Conservation (phyloP, 2,113 vertebrate species). For the Ifrita kowaldi region DNA sequence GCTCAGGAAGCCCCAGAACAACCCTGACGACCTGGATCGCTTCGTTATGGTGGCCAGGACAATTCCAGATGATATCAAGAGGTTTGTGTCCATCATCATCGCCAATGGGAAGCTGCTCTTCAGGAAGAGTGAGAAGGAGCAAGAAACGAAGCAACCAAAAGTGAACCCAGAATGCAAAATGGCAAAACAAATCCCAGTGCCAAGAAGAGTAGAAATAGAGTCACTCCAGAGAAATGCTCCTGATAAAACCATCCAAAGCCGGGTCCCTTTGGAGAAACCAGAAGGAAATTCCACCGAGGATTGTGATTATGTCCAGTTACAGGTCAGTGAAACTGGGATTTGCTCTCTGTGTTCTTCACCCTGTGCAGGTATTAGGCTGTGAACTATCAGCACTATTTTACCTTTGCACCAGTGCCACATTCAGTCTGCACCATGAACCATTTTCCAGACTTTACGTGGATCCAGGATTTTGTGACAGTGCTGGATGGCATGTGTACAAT, state of each 20-base stretch:
- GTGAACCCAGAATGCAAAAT: background rate
- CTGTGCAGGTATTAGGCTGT: background rate
- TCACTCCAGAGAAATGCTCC: background rate
- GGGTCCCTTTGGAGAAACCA: background rate
- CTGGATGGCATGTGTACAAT: background rate
- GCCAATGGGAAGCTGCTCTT: slow-evolving; percentile 92
- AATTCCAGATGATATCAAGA: slow-evolving; percentile 88
- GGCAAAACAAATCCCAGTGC: background rate
- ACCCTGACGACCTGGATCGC: slow-evolving; percentile 86
- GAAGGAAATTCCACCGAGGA: slow-evolving; percentile 47
- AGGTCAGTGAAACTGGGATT: slow-evolving; percentile 55
- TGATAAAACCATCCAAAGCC: background rate
- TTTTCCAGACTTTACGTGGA: background rate
- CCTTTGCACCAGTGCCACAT: background rate
- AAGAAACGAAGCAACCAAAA: slow-evolving; percentile 25
- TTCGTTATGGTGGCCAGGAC: slow-evolving; percentile 89
- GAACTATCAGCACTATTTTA: background rate
- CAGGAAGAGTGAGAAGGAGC: slow-evolving; percentile 59
- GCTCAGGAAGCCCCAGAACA: slow-evolving; percentile 71
- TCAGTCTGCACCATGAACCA: background rate
- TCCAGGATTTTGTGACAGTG: background rate
- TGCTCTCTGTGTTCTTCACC: background rate
- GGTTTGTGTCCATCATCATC: slow-evolving; percentile 88
- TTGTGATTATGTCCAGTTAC: slow-evolving; percentile 79
- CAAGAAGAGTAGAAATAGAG: slow-evolving; percentile 12